These are phyloP conservation scores for Melozone crissalis DNA, from an alignment of 2,113 vertebrate species.

Conservation along the genomic window DNA sequence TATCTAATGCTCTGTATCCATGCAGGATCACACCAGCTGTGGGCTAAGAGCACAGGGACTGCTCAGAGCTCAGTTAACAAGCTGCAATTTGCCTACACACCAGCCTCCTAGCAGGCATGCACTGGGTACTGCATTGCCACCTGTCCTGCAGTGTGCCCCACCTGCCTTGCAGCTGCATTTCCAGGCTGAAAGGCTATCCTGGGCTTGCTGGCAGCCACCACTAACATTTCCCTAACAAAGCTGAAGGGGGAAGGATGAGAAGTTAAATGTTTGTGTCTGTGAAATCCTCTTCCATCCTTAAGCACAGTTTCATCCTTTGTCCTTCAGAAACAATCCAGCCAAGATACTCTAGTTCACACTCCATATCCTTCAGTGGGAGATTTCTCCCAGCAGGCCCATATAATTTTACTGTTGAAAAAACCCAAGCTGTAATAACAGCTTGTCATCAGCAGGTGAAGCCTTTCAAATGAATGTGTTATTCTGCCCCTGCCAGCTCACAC, in stretches of 20 bases:
- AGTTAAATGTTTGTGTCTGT: not conserved
- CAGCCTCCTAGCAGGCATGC: not conserved
- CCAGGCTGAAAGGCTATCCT: not conserved
- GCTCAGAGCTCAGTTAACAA: not conserved
- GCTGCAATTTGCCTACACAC: not conserved
- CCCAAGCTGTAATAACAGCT: slow-evolving; percentile 25
- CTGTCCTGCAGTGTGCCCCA: accelerated
- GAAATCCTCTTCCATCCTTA: not conserved
- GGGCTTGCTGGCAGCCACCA: not conserved
- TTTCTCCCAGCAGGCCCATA: not conserved
- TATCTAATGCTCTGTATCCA: not conserved
- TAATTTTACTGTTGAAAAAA: not conserved
- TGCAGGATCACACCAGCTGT: not conserved
- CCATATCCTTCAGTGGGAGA: not conserved
- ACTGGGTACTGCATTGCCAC: not conserved
- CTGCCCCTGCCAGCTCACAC: not conserved
- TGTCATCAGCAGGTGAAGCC: slow-evolving; percentile 32
- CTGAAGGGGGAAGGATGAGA: not conserved
- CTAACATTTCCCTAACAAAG: not conserved
- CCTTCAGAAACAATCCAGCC: not conserved
- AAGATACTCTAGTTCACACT: not conserved
- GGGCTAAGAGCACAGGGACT: not conserved
- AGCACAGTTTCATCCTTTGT: not conserved
- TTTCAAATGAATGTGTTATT: not conserved
- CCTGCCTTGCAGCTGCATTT: not conserved